A percentile compares a stretch with the other conserved stretches of the same genome.
Evolutionary conservation across 2,113 vertebrate species (phyloP).

Genomic region (Struthidea cinerea): DNA sequence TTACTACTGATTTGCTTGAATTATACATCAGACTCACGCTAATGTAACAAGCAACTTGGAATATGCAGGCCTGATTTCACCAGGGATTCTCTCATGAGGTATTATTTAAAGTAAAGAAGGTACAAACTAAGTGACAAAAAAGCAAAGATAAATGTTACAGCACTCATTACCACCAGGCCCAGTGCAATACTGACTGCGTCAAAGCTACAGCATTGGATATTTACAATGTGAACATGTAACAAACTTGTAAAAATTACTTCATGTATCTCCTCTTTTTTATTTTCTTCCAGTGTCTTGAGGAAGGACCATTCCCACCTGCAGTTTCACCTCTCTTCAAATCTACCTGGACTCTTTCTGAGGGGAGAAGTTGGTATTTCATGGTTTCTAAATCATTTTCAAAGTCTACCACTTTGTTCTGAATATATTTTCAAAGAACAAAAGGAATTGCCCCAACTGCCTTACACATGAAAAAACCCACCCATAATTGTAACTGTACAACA

Average conservation of each 20-base stretch:
- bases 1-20: constrained; percentile 59
- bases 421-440: neutral
- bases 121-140: neutral
- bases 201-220: neutral
- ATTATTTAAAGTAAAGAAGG: constrained; percentile 23
- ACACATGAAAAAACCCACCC: neutral
- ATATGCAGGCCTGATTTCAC: neutral
- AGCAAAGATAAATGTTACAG: constrained; percentile 1
- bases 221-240: neutral
- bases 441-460: neutral
- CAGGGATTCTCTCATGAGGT: neutral
- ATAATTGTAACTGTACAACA: neutral
- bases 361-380: neutral
- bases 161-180: neutral
- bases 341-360: neutral
- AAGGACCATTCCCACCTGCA: neutral
- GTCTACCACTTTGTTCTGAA: neutral
- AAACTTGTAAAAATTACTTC: neutral
- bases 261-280: neutral
- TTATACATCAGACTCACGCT: constrained; percentile 29
- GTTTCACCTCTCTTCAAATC: neutral
- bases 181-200: neutral
- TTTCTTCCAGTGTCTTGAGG: neutral
- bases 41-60: constrained; percentile 16
- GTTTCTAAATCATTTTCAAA: neutral